phyloP scores from a whole-genome alignment of 92 coral and sea anemone genomes.

The Heteractis magnifica region DNA sequence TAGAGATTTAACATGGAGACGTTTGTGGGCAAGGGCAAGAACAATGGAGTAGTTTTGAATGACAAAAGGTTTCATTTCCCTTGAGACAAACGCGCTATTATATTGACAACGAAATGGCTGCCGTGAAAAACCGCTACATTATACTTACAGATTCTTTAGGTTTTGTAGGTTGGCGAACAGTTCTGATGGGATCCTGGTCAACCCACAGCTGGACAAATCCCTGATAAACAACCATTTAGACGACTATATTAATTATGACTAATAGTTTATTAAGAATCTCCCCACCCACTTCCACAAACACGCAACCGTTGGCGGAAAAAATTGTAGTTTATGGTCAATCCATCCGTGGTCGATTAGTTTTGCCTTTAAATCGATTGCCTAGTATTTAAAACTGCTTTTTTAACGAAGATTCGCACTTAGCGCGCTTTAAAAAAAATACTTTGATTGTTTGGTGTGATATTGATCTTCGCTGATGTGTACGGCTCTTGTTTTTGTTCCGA shows the following conservation, averaged over 20 bases:
- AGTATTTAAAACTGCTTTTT: no score
- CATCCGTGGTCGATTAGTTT: no score
- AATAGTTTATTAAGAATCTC: neutral
- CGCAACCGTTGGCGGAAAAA: no score
- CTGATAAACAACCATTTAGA: neutral
- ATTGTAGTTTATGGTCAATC: no score
- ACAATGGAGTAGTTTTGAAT: neutral
- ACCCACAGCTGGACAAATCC: constrained; percentile 8
- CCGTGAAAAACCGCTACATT: no score
- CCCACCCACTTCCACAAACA: no score
- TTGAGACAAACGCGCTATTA: neutral
- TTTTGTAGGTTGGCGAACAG: constrained; percentile 4
- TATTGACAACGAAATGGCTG: neutral
- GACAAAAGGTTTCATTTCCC: no score
- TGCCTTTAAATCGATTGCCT: no score
- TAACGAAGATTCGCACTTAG: no score
- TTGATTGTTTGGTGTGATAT: neutral
- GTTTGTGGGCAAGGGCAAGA: no score
- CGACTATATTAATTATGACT: neutral
- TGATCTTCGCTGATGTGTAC: neutral
- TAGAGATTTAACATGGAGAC: no score
- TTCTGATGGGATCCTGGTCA: constrained; percentile 12
- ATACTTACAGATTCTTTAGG: constrained; percentile 15
- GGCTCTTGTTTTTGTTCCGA: neutral
- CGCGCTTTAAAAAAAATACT: neutral